Evolutionary conservation across 2,888 invertebrate species (phyloP).

Genomic region (Cosmia trapezina): DNA sequence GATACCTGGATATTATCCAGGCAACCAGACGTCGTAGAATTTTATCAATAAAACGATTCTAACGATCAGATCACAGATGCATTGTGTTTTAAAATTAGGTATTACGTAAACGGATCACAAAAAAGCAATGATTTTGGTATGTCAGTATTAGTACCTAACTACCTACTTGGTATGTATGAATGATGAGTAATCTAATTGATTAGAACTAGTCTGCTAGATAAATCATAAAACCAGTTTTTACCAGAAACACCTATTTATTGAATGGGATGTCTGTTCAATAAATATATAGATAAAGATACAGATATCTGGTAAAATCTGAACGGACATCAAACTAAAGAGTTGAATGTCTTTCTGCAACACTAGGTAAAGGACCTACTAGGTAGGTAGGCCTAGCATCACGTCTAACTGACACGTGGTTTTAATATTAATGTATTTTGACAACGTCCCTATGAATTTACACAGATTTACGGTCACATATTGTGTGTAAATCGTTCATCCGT

Average conservation of each 20-base stretch:
- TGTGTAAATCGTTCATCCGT: conserved; percentile 66
- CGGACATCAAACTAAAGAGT: not conserved
- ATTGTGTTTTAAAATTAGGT: conserved; percentile 34
- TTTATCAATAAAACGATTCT: conserved; percentile 34
- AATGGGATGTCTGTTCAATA: not conserved
- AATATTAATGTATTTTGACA: conserved; percentile 62
- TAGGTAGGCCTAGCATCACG: conserved; percentile 41
- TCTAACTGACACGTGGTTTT: conserved; percentile 54
- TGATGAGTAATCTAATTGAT: conserved; percentile 24
- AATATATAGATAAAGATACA: not conserved
- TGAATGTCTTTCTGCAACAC: conserved; percentile 3
- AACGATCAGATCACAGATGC: conserved; percentile 31
- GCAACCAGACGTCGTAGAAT: conserved; percentile 14
- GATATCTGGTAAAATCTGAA: not conserved
- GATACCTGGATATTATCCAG: conserved; percentile 3
- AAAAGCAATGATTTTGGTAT: conserved; percentile 14
- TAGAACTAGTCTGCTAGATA: conserved; percentile 12
- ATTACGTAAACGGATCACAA: conserved; percentile 43
- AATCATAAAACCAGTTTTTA: conserved; percentile 25
- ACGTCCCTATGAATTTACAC: conserved; percentile 51
- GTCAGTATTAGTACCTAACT: conserved; percentile 4
- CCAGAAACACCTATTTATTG: not conserved
- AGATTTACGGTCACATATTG: conserved; percentile 62
- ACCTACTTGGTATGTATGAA: conserved; percentile 1
- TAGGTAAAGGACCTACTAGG: not conserved